These are phyloP conservation scores for Scolanthus callimorphus DNA, from an alignment of 92 coral and sea anemone genomes.

Conservation along the genomic window DNA sequence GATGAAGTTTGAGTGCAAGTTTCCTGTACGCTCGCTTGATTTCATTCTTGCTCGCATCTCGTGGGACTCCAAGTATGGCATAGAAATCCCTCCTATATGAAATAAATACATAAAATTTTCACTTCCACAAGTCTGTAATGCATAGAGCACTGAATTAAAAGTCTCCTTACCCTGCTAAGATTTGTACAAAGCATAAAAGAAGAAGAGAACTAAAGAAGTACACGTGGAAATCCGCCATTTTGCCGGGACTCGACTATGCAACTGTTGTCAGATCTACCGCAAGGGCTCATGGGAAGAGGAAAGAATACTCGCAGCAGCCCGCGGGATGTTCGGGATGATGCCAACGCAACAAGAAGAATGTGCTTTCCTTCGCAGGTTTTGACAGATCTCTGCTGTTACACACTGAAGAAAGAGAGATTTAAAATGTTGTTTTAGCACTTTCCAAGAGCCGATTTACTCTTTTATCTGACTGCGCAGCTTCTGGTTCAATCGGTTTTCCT, in stretches of 20 bases:
- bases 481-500: too few species aligned
- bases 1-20: slow-evolving; percentile 99
- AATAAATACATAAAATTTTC: background rate
- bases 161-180: slow-evolving; percentile 88
- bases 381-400: too few species aligned
- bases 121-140: background rate
- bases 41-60: slow-evolving; percentile 93
- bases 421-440: too few species aligned
- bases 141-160: too few species aligned
- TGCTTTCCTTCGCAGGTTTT: too few species aligned
- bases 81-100: slow-evolving; percentile 92
- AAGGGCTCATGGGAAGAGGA: too few species aligned
- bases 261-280: slow-evolving; percentile 1
- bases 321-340: too few species aligned
- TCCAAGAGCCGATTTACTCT: too few species aligned
- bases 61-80: slow-evolving; percentile 95
- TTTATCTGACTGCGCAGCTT: too few species aligned
- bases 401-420: too few species aligned
- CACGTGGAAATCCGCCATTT: slow-evolving; percentile 92
- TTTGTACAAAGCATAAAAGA: slow-evolving; percentile 79
- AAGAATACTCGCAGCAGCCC: too few species aligned
- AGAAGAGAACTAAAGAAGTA: slow-evolving; percentile 54
- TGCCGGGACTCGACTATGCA: slow-evolving; percentile 13
- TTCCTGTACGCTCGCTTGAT: slow-evolving; percentile 97
- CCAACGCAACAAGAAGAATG: too few species aligned